phyloP scores from a whole-genome alignment of 2,113 vertebrate species.

The Panthera tigris region DNA sequence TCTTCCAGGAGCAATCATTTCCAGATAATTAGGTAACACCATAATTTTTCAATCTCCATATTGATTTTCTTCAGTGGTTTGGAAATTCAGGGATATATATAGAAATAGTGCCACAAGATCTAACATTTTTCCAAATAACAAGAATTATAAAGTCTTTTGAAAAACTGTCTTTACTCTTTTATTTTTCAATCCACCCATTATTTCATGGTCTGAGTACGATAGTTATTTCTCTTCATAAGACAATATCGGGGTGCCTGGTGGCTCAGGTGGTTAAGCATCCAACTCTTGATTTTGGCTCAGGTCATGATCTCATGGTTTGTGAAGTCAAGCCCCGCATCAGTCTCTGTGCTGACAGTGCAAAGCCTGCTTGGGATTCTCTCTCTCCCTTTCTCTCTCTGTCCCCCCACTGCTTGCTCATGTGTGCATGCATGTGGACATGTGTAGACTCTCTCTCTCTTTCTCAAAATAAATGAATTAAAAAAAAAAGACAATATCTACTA shows the following conservation, averaged over 20 bases:
- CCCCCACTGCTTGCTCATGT: no score
- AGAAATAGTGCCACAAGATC: not conserved
- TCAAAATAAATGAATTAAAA: no score
- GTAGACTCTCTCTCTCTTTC: no score
- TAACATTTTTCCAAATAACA: not conserved
- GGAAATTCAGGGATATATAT: not conserved
- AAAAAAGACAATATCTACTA: not conserved
- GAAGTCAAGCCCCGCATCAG: no score
- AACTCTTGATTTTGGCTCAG: no score
- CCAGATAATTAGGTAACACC: not conserved
- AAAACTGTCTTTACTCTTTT: not conserved
- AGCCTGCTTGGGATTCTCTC: no score
- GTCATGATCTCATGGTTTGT: no score
- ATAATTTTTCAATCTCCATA: not conserved
- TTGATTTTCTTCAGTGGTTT: not conserved
- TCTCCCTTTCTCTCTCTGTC: no score
- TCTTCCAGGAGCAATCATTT: not conserved
- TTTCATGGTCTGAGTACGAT: not conserved
- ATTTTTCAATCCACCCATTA: not conserved
- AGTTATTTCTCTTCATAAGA: conserved; percentile 11
- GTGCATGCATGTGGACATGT: no score
- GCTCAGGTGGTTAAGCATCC: no score
- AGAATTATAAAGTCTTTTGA: not conserved
- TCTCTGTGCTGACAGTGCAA: no score
- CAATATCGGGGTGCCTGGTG: no score